Evolutionary conservation across 2,888 invertebrate genomes (phyloP).

Genomic region (Pyrrhia umbra): DNA sequence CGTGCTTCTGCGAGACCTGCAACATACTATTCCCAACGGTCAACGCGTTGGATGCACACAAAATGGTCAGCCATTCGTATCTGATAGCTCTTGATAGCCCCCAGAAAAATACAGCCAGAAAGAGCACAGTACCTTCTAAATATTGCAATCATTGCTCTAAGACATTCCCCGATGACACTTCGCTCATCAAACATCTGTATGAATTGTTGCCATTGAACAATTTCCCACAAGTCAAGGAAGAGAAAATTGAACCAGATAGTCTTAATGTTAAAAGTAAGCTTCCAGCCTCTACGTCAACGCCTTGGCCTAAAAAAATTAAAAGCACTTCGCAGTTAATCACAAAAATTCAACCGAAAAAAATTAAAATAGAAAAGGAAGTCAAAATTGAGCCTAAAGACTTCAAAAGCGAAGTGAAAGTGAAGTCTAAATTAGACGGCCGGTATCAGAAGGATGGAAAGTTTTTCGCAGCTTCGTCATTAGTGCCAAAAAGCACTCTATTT

Average conservation of each 20-base stretch:
- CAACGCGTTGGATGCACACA: constrained; percentile 74
- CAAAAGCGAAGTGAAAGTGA: neutral
- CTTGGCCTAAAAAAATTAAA: constrained; percentile 19
- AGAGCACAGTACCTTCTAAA: constrained; percentile 45
- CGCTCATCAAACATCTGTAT: constrained; percentile 73
- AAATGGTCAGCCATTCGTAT: constrained; percentile 73
- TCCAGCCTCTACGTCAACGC: neutral
- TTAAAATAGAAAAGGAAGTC: constrained; percentile 5
- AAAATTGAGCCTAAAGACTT: constrained; percentile 3
- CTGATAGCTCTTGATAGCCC: constrained; percentile 62
- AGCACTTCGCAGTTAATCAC: neutral
- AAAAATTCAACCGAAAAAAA: constrained; percentile 2
- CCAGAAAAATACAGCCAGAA: constrained; percentile 50
- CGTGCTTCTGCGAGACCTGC: constrained; percentile 70
- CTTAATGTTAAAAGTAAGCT: neutral
- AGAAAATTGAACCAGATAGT: neutral
- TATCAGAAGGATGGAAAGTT: constrained; percentile 10
- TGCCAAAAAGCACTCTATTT: constrained; percentile 67
- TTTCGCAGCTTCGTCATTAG: constrained; percentile 19
- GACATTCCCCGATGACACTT: constrained; percentile 65
- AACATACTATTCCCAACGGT: constrained; percentile 72
- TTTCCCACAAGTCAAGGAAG: constrained; percentile 11
- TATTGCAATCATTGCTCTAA: constrained; percentile 73
- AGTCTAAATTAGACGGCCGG: neutral
- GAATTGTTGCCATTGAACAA: constrained; percentile 66